Percentiles rank a stretch among this genome's conserved stretches.
Evolutionary conservation across 2,113 vertebrate genomes (phyloP).

Genomic region (Mellivora capensis): DNA sequence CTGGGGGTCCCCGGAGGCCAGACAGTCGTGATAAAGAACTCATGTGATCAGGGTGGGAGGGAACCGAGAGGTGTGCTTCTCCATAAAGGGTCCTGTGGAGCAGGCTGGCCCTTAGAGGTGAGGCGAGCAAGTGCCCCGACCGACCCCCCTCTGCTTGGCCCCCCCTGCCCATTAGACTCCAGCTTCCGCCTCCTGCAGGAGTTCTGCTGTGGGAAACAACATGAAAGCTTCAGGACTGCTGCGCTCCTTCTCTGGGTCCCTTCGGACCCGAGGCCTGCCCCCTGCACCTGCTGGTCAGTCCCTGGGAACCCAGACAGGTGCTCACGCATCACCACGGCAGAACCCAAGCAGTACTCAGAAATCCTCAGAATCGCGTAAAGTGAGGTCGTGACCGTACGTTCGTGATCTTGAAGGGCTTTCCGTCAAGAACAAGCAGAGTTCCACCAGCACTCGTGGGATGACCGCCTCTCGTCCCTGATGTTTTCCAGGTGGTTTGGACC

Average conservation of each 20-base stretch:
- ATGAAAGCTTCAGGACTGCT: fast-evolving
- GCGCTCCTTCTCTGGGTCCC: fast-evolving
- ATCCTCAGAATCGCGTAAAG: fast-evolving
- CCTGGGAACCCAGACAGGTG: background rate
- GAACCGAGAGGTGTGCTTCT: background rate
- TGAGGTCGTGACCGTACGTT: background rate
- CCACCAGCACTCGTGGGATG: background rate
- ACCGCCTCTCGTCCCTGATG: fast-evolving
- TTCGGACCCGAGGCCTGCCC: fast-evolving
- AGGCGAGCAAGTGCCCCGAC: background rate
- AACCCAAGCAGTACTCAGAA: fast-evolving
- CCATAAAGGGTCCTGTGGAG: background rate
- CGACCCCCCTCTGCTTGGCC: background rate
- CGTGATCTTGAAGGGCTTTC: fast-evolving
- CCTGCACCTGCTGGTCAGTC: fast-evolving
- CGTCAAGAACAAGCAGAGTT: fast-evolving
- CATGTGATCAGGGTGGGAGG: no score
- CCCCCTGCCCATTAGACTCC: background rate
- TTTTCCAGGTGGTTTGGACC: conserved; percentile 92
- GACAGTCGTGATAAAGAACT: background rate
- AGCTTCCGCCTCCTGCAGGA: no score
- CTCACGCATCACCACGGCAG: fast-evolving
- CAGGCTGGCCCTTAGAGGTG: no score
- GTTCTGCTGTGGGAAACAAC: no score
- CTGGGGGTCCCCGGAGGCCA: background rate